Evolutionary conservation across 2,113 vertebrate species (phyloP).

Genomic region (Elephantulus edwardii): DNA sequence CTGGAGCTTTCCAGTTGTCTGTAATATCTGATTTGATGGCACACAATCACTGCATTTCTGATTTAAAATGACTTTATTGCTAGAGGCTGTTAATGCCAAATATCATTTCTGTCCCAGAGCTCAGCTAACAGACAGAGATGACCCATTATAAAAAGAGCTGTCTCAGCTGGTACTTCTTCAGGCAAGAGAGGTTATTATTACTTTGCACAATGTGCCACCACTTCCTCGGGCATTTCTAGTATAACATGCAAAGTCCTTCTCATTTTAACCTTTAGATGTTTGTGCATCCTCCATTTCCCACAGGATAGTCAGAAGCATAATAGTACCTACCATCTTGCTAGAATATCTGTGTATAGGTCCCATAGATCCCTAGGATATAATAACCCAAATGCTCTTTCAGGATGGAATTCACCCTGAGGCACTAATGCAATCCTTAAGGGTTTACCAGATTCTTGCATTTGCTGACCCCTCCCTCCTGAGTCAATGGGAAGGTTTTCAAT

Average conservation of each 20-base stretch:
- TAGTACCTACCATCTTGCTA: no score
- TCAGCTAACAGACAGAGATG: not conserved
- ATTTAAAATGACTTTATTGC: not conserved
- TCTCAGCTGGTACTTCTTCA: not conserved
- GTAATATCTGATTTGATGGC: not conserved
- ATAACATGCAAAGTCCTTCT: not conserved
- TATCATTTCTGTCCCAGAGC: not conserved
- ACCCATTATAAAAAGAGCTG: constrained; percentile 13
- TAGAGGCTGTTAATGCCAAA: constrained; percentile 9
- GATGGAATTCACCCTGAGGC: no score
- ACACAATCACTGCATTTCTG: not conserved
- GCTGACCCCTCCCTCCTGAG: no score
- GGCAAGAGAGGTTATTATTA: not conserved
- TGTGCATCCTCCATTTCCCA: not conserved
- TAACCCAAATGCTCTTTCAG: not conserved
- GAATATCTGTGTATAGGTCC: not conserved
- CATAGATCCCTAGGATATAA: not conserved
- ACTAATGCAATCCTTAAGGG: no score
- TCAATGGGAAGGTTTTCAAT: no score
- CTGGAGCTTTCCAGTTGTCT: not conserved
- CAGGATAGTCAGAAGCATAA: not conserved
- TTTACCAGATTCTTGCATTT: no score
- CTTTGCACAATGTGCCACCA: not conserved
- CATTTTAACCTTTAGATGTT: not conserved
- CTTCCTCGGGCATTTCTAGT: not conserved